Percentiles rank a stretch among this genome's conserved stretches.
These are phyloP conservation scores for Neotoxoptera formosana DNA, from an alignment of 1,140 invertebrate genomes.

Conservation along the genomic window DNA sequence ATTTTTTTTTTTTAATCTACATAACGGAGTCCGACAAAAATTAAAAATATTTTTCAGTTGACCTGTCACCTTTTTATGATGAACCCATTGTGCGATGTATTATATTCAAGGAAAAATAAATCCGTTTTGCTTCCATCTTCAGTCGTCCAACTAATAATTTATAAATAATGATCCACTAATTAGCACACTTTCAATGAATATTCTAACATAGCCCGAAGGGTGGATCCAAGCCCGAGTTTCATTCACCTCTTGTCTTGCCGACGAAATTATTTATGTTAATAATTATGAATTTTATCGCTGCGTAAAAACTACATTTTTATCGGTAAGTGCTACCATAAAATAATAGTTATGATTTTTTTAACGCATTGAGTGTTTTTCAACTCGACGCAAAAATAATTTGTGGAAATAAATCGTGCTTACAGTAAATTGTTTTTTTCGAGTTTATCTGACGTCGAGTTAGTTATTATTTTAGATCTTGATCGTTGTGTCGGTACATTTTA, in stretches of 20 bases:
- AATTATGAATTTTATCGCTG: background rate
- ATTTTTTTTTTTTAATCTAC: background rate
- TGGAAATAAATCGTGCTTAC: background rate
- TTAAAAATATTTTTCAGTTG: background rate
- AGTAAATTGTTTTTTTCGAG: background rate
- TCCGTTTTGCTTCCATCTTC: background rate
- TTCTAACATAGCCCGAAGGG: background rate
- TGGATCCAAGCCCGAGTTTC: background rate
- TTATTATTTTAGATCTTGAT: background rate
- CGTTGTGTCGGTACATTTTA: background rate
- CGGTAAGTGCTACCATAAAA: background rate
- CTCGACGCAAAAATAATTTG: background rate
- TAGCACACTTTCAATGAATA: background rate
- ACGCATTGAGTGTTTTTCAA: background rate
- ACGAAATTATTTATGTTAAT: constrained; percentile 25
- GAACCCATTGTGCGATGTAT: background rate
- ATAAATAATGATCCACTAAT: background rate
- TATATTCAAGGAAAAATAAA: background rate
- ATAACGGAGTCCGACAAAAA: background rate
- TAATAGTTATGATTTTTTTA: background rate
- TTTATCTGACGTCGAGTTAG: background rate
- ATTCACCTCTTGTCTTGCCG: background rate
- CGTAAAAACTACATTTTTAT: background rate
- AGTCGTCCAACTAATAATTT: background rate
- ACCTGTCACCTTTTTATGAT: background rate